phyloP scores from a whole-genome alignment of 2,888 invertebrate species.

The Odontocolon sp. region DNA sequence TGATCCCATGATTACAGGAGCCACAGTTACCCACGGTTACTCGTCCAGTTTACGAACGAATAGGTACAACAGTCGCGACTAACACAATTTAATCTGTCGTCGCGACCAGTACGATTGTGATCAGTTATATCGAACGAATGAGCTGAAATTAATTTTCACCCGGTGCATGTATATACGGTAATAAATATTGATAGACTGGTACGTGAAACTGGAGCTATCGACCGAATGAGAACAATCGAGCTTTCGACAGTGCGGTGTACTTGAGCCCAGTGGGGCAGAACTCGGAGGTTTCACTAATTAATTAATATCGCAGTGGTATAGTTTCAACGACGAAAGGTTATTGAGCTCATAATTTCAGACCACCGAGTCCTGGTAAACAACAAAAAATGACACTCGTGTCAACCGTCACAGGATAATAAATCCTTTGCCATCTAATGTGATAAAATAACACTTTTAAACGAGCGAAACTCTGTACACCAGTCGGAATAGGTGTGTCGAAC shows the following conservation, averaged over 20 bases:
- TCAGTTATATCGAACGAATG: neutral
- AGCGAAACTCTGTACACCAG: neutral
- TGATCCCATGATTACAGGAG: too few relatives aligned
- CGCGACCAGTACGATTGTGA: neutral
- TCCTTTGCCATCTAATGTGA: neutral
- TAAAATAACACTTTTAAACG: neutral
- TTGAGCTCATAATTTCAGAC: too few relatives aligned
- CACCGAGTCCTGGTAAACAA: neutral
- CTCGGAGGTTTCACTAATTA: slow-evolving; percentile 15
- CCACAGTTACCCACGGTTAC: neutral
- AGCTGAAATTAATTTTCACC: slow-evolving; percentile 6
- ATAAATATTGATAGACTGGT: slow-evolving; percentile 24
- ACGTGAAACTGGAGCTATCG: slow-evolving; percentile 8
- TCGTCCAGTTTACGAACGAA: neutral
- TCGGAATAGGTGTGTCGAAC: neutral
- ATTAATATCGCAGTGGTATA: neutral
- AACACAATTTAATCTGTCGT: neutral
- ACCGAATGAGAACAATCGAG: slow-evolving; percentile 7
- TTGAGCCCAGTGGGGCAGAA: slow-evolving; percentile 15
- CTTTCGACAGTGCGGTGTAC: neutral
- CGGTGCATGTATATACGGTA: slow-evolving; percentile 6
- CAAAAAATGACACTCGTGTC: neutral
- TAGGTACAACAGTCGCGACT: neutral
- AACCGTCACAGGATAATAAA: neutral
- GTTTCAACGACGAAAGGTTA: neutral